These are phyloP conservation scores for Chionomys nivalis DNA, from an alignment of 2,113 vertebrate species.

Conservation along the genomic window DNA sequence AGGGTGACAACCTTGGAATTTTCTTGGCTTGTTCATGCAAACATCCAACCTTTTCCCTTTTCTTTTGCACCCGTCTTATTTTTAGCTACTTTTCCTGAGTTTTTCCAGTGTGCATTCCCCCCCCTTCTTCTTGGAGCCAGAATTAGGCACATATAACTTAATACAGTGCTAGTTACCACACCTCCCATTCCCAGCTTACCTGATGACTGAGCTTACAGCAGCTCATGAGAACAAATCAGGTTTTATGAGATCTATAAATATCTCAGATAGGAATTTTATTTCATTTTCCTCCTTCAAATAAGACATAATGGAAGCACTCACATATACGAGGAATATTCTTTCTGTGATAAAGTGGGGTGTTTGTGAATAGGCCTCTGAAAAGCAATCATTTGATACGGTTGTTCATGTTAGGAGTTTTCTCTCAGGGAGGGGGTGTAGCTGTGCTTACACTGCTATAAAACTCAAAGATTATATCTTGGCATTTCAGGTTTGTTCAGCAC, in stretches of 20 bases:
- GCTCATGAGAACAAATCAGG: slow-evolving; percentile 81
- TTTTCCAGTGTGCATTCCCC: neutral
- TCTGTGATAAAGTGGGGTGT: slow-evolving; percentile 80
- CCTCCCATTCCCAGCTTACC: slow-evolving; percentile 78
- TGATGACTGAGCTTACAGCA: slow-evolving; percentile 80
- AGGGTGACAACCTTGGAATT: neutral
- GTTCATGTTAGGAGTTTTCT: slow-evolving; percentile 78
- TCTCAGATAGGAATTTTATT: slow-evolving; percentile 82
- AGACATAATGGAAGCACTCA: slow-evolving; percentile 85
- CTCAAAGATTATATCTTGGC: slow-evolving; percentile 49
- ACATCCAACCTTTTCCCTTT: neutral
- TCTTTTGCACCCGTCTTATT: slow-evolving; percentile 24
- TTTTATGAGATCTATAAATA: slow-evolving; percentile 87
- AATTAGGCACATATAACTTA: slow-evolving; percentile 74
- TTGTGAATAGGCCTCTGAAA: slow-evolving; percentile 82
- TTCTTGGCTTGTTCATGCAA: neutral
- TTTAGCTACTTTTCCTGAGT: neutral
- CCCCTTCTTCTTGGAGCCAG: neutral
- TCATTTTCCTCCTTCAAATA: slow-evolving; percentile 81
- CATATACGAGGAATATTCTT: slow-evolving; percentile 82
- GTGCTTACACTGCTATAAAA: slow-evolving; percentile 59
- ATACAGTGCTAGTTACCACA: slow-evolving; percentile 66
- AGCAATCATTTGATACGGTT: slow-evolving; percentile 80
- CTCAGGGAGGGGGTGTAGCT: slow-evolving; percentile 40
- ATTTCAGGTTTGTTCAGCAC: slow-evolving; percentile 62